Percentiles rank a stretch among this genome's conserved stretches.
Conservation (phyloP, 2,888 invertebrate genomes). For the Macaria liturata region DNA sequence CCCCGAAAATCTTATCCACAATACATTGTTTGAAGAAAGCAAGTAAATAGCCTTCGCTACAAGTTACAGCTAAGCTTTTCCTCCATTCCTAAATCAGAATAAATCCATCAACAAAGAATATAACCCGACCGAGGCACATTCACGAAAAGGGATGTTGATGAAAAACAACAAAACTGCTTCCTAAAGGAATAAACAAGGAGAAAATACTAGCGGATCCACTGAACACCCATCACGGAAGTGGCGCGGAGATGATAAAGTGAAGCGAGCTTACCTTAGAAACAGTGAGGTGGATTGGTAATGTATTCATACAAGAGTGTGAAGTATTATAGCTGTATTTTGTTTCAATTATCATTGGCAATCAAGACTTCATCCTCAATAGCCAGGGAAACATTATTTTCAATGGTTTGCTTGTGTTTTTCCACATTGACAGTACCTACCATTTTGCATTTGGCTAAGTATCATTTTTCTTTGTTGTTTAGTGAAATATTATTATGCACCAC, state of each 20-base stretch:
- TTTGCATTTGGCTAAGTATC: too few relatives aligned
- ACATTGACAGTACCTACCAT: too few relatives aligned
- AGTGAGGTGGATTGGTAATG: not conserved
- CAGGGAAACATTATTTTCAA: too few relatives aligned
- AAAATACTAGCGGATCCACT: constrained; percentile 4
- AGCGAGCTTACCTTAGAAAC: not conserved
- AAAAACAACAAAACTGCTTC: constrained; percentile 12
- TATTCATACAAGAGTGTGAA: not conserved
- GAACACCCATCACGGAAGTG: constrained; percentile 5
- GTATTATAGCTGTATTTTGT: too few relatives aligned
- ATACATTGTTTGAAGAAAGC: too few relatives aligned
- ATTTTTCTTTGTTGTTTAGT: too few relatives aligned
- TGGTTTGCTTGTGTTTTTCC: too few relatives aligned
- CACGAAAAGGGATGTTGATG: constrained; percentile 15
- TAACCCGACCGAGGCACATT: constrained; percentile 1
- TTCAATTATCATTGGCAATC: too few relatives aligned
- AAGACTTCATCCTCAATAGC: too few relatives aligned
- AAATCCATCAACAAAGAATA: constrained; percentile 3
- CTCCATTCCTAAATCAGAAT: not conserved
- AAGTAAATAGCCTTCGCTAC: too few relatives aligned
- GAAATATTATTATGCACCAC: too few relatives aligned
- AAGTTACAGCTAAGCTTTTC: not conserved
- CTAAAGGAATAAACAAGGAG: constrained; percentile 13
- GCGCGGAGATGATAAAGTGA: not conserved
- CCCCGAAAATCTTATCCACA: too few relatives aligned